Conservation (phyloP, 2,113 vertebrate species). For the Tor tambroides region DNA sequence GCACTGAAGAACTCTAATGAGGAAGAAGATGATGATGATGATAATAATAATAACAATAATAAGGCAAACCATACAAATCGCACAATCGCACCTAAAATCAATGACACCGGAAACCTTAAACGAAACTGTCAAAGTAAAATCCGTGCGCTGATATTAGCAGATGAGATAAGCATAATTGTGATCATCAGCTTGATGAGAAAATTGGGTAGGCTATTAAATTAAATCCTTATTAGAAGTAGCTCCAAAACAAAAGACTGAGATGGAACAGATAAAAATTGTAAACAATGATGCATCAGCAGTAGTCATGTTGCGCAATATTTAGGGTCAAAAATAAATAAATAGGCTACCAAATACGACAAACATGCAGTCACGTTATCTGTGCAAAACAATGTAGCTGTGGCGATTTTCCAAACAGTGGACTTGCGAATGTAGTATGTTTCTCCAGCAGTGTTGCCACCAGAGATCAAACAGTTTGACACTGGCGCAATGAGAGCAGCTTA, state of each 20-base stretch:
- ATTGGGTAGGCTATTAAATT: neutral
- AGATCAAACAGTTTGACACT: slow-evolving; percentile 90
- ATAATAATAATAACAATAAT: neutral
- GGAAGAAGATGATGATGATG: neutral
- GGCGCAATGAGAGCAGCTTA: slow-evolving; percentile 81
- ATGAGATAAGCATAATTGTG: slow-evolving; percentile 11
- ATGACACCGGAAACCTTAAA: neutral
- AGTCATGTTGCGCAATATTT: neutral
- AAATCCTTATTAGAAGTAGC: neutral
- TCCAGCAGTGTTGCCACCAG: slow-evolving; percentile 77
- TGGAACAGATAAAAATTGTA: neutral
- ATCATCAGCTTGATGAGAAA: neutral
- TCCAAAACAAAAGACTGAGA: neutral
- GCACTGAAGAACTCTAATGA: slow-evolving; percentile 4
- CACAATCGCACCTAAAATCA: neutral
- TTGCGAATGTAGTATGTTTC: slow-evolving; percentile 62
- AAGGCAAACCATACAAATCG: neutral
- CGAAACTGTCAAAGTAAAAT: neutral
- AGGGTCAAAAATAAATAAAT: neutral
- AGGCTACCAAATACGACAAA: neutral
- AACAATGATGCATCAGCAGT: neutral
- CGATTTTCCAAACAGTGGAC: neutral
- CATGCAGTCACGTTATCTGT: neutral
- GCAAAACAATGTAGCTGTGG: neutral
- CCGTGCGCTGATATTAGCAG: neutral